Percentiles rank a stretch among this genome's conserved stretches.
These are phyloP conservation scores for Oriolus oriolus DNA, from an alignment of 2,113 vertebrate species.

Conservation along the genomic window DNA sequence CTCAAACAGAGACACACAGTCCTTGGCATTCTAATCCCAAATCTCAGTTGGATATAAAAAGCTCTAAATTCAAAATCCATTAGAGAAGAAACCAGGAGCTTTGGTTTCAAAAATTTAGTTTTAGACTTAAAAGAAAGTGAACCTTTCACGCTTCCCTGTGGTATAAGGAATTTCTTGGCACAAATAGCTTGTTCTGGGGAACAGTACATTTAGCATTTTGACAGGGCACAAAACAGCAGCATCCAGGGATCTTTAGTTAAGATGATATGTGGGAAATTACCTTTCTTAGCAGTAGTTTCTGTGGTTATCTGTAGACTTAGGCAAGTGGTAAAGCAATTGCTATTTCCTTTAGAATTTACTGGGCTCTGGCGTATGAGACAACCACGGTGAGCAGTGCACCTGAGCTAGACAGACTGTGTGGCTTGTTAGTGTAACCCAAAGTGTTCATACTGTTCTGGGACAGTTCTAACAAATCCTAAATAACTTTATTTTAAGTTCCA, in stretches of 20 bases:
- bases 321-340: neutral
- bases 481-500: neutral
- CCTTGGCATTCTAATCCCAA: neutral
- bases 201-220: neutral
- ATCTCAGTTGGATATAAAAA: neutral
- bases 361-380: neutral
- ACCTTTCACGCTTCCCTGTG: neutral
- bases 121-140: neutral
- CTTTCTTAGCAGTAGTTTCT: neutral
- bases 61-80: neutral
- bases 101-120: neutral
- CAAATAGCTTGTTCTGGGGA: neutral
- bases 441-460: neutral
- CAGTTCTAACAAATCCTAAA: neutral
- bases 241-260: neutral
- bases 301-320: neutral
- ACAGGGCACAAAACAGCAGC: neutral
- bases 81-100: neutral
- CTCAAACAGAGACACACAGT: neutral
- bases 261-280: neutral
- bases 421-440: neutral
- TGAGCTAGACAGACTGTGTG: accelerated
- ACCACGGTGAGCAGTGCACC: neutral
- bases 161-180: neutral
- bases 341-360: neutral